Base-by-base conservation (phyloP, 2,888 invertebrate genomes). In the Chironomus tentans region DNA sequence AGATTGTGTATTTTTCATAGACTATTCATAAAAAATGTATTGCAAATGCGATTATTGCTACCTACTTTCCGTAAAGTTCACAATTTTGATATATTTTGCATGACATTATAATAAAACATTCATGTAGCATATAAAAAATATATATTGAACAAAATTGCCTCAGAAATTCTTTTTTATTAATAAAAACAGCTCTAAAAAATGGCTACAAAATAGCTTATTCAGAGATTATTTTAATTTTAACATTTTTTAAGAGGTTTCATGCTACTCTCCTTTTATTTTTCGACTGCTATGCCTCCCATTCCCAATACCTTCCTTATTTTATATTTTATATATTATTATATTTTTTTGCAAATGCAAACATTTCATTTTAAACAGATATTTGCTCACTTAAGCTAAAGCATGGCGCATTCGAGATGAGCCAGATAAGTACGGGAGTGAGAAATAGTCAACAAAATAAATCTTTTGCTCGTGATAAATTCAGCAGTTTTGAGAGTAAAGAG, bases 101-200 rank as follows among this genome's bases (percentile, higher is more conserved):
- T 65, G 65, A 65, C 24, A 65, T 65, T 65, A 65, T 65, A 65
- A 65, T 65, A 65, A 65, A 65, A 65, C 65, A 65, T 65, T 65
- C 21, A 65, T 65, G 24, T 4, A 4, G 24, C 18, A 21, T 65
- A 56, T 56, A 56, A n/a, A 56, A 56, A 56, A 50, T 13, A 65
- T n/a, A n/a, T 65, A 65, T 65, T 65, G 65, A 21, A 65, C 38
- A 38, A 7, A 38, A 38, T 38, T 38, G 38, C 38, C 38, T 38
- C 38, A 38, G 38, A 65, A 65, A 22, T 65, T 65, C 21, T 10
- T 65, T 65, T 13, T 24, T 13, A 22, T 22, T 22, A 13, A 5
- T 65, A 13, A 18, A 18, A 56, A 56, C n/a, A 56, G 56, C 50
- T 50, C 50, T 50, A 50, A 50, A 28, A 50, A 50, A 50, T 15